Evolutionary conservation across 2,888 invertebrate species (phyloP).

Genomic region (Pseudococcus longispinus): DNA sequence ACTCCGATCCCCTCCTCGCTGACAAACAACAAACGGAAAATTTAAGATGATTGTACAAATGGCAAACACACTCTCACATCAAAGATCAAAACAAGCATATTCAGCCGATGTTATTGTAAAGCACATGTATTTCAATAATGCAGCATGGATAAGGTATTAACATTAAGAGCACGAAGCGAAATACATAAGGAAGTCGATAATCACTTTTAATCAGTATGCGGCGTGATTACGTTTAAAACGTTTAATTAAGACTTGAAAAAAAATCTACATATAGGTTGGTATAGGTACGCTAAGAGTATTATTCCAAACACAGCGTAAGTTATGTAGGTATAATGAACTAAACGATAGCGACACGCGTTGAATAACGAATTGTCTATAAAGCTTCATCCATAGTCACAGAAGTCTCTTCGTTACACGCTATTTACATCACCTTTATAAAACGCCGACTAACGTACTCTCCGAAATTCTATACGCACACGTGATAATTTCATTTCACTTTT

Average conservation of each 20-base stretch:
- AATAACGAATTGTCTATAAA: background rate
- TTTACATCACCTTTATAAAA: background rate
- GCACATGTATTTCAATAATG: too few relatives aligned
- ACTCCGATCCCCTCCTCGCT: too few relatives aligned
- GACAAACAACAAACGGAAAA: too few relatives aligned
- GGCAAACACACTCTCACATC: too few relatives aligned
- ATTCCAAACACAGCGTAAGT: background rate
- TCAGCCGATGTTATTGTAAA: too few relatives aligned
- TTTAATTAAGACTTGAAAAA: conserved; percentile 21
- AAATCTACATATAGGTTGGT: background rate
- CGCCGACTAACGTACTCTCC: background rate
- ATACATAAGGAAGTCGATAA: background rate
- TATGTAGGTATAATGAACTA: background rate
- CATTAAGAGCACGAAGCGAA: background rate
- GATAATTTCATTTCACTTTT: background rate
- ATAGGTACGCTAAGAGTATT: background rate
- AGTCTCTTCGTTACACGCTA: background rate
- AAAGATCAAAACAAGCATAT: too few relatives aligned
- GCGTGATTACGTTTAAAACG: conserved; percentile 1
- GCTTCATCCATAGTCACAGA: background rate
- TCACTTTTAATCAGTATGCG: background rate
- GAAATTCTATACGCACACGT: background rate
- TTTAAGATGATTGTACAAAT: too few relatives aligned
- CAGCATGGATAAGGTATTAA: background rate
- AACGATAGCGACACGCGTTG: conserved; percentile 25